Evolutionary conservation across 2,113 vertebrate genomes (phyloP), one percentile per base, ranked within the genome.

Genomic region (Xiphophorus hellerii): DNA sequence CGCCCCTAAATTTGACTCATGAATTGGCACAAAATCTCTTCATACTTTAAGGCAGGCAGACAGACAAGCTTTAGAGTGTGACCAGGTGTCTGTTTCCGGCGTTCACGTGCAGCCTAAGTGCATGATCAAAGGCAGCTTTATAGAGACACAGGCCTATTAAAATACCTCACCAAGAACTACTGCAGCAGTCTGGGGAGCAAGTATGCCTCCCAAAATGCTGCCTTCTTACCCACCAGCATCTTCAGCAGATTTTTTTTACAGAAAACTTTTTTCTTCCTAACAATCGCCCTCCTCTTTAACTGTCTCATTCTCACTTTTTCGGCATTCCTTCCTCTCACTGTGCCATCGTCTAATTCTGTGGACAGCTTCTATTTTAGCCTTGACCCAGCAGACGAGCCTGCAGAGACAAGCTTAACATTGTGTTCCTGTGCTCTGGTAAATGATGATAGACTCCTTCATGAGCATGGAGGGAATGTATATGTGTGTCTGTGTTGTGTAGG

Each of bases 101-200:
- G 8, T 87, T 83, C 84, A 84, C 71, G 68, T 87, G 79, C 79
- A 91, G 78, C 85, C 81, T 76, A 67, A 90, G 84, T 60, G 68
- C 78, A 86, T 72, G 90, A 93, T 93, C 90, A 94, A 93, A 93
- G 85, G 82, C 74, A 71, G 79, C 85, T 93, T 92, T 91, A 93
- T 89, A 76, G 92, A 92, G 83, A 89, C 84, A 82, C 71, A 79
- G 84, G 80, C 90, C 87, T 80, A 88, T 94, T 93, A 93, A 94
- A 94, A 93, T 93, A 92, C 92, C 82, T 89, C 80, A 8, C 54
- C 85, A 90, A 84, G 89, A 87, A 89, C 87, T 89, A 88, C 88
- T 81, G 90, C 85, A 89, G 81, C 82, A 90, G 91, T 93, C 89
- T 92, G 87, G 87, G 8, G 77, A 83, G 84, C 77, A 58, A 85